Evolutionary conservation across 2,113 vertebrate species (phyloP), one percentile per base, ranked within the genome.

Genomic region (Cynocephalus volans): DNA sequence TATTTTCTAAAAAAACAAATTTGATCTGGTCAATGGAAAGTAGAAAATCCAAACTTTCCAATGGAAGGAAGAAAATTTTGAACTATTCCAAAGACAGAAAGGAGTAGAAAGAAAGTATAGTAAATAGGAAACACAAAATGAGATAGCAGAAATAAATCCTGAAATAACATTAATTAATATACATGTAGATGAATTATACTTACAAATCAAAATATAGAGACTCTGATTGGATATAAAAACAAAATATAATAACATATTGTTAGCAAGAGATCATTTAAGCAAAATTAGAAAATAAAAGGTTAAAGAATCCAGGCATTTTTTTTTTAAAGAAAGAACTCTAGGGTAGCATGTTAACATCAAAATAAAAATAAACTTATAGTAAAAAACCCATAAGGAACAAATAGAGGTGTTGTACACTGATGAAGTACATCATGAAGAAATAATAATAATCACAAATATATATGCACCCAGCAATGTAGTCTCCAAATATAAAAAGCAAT

Each of bases 1-100:
- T 94, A 33, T 73, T 73, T 73, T 77, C 50, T 64, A 88, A 13
- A 93, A 93, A 76, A 92, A 33, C 64, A 90, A 95, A 89, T 79
- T 90, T 93, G 56, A 80, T 62, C 15, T 88, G 23, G 69, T 52
- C 80, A 77, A 87, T 76, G 31, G 48, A 77, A 90, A 93, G 54
- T 41, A 73, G 64, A 73, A 96, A 94, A 94, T 62, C 15, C 64
- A 84, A 48, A 81, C 83, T 92, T 91, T 50, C n/a, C 54, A 45
- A 56, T 24, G 45, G 45, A 88, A 64, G 56, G 9, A 86, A 88
- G 18, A 81, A 36, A 93, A 60, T 64, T 84, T 56, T 80, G 8
- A 88, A 36, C 31, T 19, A 80, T 79, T 90, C 15, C 52, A 65
- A 93, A 84, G 24, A 88, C 19, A 2, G 58, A n/a, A 89, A 77